phyloP scores from a whole-genome alignment of 2,797 vertebrate species.

The Enoplosus armatus region DNA sequence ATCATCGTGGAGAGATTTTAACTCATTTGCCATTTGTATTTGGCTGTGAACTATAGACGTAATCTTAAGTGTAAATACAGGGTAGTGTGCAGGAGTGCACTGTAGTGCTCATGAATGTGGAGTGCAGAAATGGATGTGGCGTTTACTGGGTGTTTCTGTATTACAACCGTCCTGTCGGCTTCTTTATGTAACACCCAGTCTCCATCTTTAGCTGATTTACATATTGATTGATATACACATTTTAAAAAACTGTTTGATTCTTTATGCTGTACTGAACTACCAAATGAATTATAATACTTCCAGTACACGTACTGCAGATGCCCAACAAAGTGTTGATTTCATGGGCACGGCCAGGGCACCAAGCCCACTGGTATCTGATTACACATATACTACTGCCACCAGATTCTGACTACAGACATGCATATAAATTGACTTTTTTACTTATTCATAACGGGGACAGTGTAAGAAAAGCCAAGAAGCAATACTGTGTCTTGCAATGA shows the following conservation, averaged over 20 bases:
- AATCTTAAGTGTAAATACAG: slow-evolving; percentile 28
- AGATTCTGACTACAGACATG: neutral
- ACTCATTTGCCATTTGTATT: slow-evolving; percentile 43
- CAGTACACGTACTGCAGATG: neutral
- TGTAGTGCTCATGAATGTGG: slow-evolving; percentile 18
- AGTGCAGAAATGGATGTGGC: neutral
- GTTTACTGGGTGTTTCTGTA: neutral
- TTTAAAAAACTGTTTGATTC: neutral
- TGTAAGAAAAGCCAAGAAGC: neutral
- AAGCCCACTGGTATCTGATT: too few relatives aligned
- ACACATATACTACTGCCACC: neutral
- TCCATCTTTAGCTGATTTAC: neutral
- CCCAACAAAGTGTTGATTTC: neutral
- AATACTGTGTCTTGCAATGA: neutral
- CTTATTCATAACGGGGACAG: neutral
- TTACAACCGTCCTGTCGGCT: neutral
- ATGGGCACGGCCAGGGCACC: neutral
- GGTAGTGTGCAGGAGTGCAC: slow-evolving; percentile 10
- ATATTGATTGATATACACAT: neutral
- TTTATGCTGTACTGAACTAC: neutral
- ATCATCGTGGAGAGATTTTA: slow-evolving; percentile 25
- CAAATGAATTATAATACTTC: neutral
- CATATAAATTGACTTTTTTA: neutral
- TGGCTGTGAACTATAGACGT: slow-evolving; percentile 21
- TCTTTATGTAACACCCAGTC: neutral